A percentile compares a stretch with the other conserved stretches of the same genome.
Evolutionary conservation across 2,113 vertebrate genomes (phyloP).

Genomic region (Melozone crissalis): DNA sequence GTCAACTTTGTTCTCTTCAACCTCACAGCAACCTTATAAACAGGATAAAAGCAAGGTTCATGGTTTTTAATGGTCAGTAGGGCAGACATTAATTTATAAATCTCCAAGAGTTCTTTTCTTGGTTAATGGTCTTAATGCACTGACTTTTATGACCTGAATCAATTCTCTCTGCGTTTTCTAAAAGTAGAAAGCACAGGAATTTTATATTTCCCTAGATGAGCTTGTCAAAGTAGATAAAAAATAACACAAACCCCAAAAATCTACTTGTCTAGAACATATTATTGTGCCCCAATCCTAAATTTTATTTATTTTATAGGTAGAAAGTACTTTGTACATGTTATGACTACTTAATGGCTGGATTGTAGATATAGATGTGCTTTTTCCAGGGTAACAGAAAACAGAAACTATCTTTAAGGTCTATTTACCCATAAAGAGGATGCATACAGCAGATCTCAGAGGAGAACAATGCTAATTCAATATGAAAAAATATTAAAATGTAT

Average conservation of each 20-base stretch:
- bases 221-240: not conserved
- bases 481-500: not conserved
- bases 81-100: not conserved
- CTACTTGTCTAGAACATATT: not conserved
- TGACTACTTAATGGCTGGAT: not conserved
- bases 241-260: not conserved
- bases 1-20: slow-evolving; percentile 9
- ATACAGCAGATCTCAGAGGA: not conserved
- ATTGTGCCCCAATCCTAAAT: not conserved
- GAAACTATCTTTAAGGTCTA: not conserved
- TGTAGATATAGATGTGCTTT: not conserved
- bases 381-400: not conserved
- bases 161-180: not conserved
- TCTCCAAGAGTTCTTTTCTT: not conserved
- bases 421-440: not conserved
- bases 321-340: not conserved
- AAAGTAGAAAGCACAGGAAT: not conserved
- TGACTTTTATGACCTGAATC: not conserved
- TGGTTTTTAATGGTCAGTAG: slow-evolving; percentile 15
- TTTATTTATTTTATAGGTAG: not conserved
- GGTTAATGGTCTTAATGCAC: slow-evolving; percentile 2
- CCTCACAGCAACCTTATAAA: not conserved
- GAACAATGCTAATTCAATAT: not conserved
- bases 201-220: not conserved
- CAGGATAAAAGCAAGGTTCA: slow-evolving; percentile 16